phyloP scores from a whole-genome alignment of 2,888 invertebrate genomes.

The Melanophora roralis region DNA sequence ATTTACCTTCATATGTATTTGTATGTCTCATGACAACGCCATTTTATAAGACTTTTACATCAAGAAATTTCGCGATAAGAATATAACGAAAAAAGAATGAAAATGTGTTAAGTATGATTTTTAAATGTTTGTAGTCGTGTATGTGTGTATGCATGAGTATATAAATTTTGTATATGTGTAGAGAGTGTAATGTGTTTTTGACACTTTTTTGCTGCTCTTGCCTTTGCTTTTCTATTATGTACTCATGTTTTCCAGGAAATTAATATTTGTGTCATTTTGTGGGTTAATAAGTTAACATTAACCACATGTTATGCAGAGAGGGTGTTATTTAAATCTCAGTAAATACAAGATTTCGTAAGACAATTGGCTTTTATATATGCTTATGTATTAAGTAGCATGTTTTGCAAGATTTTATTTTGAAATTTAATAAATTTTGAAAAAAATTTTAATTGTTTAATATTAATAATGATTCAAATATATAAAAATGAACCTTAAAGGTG shows the following conservation, averaged over 20 bases:
- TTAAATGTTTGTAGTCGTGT: background rate
- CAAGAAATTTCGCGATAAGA: background rate
- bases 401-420: no score
- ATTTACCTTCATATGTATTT: no score
- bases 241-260: conserved; percentile 39
- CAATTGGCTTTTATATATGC: no score
- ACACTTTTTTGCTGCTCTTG: background rate
- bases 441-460: no score
- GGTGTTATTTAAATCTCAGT: conserved; percentile 21
- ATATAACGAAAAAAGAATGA: background rate
- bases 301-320: conserved; percentile 55
- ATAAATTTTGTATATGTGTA: background rate
- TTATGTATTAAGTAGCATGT: no score
- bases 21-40: no score
- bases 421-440: no score
- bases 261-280: conserved; percentile 57
- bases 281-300: conserved; percentile 70
- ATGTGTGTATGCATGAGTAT: background rate
- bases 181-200: background rate
- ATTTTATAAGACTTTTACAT: conserved; percentile 15
- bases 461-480: no score
- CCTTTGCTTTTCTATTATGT: background rate
- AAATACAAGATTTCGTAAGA: background rate
- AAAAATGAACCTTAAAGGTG: no score
- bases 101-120: conserved; percentile 22